Conservation (phyloP, 2,888 invertebrate genomes). For the Diarsia brunnea region DNA sequence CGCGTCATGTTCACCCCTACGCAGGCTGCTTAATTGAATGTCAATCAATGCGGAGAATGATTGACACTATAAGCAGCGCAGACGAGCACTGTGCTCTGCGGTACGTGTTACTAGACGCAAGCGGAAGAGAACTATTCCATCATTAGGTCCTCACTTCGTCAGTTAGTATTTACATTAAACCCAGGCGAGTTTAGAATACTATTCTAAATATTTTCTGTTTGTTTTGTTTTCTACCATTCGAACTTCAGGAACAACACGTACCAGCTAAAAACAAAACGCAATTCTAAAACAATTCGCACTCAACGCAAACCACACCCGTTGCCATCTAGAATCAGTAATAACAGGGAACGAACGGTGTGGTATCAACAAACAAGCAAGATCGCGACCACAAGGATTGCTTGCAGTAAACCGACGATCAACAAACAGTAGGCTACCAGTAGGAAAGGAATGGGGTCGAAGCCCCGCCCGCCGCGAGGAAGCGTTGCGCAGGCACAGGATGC, state of each 20-base stretch:
- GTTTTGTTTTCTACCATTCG: conserved; percentile 14
- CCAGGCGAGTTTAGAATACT: conserved; percentile 5
- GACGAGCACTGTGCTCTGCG: conserved; percentile 3
- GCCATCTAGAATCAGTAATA: conserved; percentile 32
- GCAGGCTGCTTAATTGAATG: conserved; percentile 58
- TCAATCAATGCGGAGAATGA: conserved; percentile 55
- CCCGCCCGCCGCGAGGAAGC: conserved; percentile 62
- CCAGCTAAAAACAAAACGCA: conserved; percentile 26
- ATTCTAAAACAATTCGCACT: conserved; percentile 24
- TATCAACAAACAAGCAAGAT: conserved; percentile 41
- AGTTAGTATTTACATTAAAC: not conserved
- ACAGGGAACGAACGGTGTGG: conserved; percentile 28
- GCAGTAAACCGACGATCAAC: conserved; percentile 32
- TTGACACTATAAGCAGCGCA: conserved; percentile 27
- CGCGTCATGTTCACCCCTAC: conserved; percentile 44
- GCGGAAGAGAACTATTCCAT: conserved; percentile 1
- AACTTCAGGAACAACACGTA: conserved; percentile 32
- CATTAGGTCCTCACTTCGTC: not conserved
- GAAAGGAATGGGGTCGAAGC: conserved; percentile 63
- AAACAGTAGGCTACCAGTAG: conserved; percentile 26
- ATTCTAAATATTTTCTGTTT: conserved; percentile 1
- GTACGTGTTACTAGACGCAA: conserved; percentile 7
- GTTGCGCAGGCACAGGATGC: conserved; percentile 62
- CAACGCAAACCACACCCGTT: conserved; percentile 30
- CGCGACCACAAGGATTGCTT: conserved; percentile 25